phyloP scores from a whole-genome alignment of 2,113 vertebrate genomes.

The Nipponia nippon region DNA sequence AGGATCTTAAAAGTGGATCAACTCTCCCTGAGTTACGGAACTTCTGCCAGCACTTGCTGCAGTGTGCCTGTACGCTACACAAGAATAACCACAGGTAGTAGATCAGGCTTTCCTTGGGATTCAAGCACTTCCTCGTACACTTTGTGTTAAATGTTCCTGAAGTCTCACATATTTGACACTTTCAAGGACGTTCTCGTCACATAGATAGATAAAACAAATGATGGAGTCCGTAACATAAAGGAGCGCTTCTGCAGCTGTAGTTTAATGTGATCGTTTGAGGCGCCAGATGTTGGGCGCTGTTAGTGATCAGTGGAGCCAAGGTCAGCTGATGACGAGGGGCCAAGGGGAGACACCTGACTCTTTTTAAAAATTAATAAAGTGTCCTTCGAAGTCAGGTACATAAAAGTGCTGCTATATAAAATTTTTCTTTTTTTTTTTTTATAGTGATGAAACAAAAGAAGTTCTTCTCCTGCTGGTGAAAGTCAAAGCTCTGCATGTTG shows the following conservation, averaged over 20 bases:
- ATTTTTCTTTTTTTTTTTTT: not conserved
- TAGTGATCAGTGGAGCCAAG: not conserved
- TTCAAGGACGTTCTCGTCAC: not conserved
- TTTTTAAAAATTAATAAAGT: not conserved
- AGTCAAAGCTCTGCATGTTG: slow-evolving; percentile 79
- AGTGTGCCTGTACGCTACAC: slow-evolving; percentile 67
- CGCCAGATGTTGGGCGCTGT: not conserved
- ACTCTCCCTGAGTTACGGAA: slow-evolving; percentile 80
- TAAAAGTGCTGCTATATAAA: not conserved
- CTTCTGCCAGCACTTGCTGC: slow-evolving; percentile 83
- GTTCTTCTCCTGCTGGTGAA: slow-evolving; percentile 79
- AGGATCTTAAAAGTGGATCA: slow-evolving; percentile 57
- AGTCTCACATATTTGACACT: not conserved
- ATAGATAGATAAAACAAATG: not conserved
- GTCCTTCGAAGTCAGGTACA: not conserved
- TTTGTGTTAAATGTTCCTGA: not conserved
- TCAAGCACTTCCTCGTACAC: not conserved
- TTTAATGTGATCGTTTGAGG: not conserved
- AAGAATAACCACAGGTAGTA: slow-evolving; percentile 69
- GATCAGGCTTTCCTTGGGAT: not conserved
- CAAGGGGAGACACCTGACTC: not conserved
- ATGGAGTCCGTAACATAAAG: not conserved
- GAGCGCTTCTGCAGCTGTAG: not conserved
- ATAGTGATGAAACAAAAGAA: slow-evolving; percentile 80
- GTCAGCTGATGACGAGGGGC: not conserved